A percentile compares a stretch with the other conserved stretches of the same genome.
Evolutionary conservation across 2,888 invertebrate genomes (phyloP).

Genomic region (Saturnia pavonia): DNA sequence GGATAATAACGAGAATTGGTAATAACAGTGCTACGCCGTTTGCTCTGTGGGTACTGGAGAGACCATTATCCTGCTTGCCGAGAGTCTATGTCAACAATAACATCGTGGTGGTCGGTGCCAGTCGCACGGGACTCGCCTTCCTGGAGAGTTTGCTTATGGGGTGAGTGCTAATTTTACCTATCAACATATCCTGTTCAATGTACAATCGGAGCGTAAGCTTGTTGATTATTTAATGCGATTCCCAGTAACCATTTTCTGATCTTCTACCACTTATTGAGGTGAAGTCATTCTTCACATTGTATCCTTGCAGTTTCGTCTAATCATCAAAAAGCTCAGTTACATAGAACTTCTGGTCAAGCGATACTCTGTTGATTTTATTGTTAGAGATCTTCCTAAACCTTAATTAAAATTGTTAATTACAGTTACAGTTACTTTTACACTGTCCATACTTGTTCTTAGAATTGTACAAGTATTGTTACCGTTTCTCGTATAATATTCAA

Average conservation of each 20-base stretch:
- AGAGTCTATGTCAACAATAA: slow-evolving; percentile 80
- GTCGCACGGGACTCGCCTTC: slow-evolving; percentile 84
- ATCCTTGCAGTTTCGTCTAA: too few relatives aligned
- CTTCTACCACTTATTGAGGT: neutral
- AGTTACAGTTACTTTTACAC: too few relatives aligned
- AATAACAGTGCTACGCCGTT: slow-evolving; percentile 57
- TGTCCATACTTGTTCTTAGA: too few relatives aligned
- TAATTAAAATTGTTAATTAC: neutral
- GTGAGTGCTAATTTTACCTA: slow-evolving; percentile 42
- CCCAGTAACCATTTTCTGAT: neutral
- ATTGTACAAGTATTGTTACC: too few relatives aligned
- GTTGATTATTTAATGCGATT: neutral
- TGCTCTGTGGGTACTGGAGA: slow-evolving; percentile 81
- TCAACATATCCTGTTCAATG: neutral
- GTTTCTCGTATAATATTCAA: too few relatives aligned
- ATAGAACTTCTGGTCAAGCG: neutral
- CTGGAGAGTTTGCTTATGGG: slow-evolving; percentile 82
- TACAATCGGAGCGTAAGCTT: neutral
- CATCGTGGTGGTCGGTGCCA: slow-evolving; percentile 85
- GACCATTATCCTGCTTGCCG: slow-evolving; percentile 72
- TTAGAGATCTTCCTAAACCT: neutral
- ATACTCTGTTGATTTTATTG: too few relatives aligned
- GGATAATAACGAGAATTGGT: neutral
- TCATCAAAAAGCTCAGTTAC: neutral
- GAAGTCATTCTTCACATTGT: neutral